These are phyloP conservation scores for Hesperia comma DNA, from an alignment of 2,888 invertebrate genomes.

Conservation along the genomic window DNA sequence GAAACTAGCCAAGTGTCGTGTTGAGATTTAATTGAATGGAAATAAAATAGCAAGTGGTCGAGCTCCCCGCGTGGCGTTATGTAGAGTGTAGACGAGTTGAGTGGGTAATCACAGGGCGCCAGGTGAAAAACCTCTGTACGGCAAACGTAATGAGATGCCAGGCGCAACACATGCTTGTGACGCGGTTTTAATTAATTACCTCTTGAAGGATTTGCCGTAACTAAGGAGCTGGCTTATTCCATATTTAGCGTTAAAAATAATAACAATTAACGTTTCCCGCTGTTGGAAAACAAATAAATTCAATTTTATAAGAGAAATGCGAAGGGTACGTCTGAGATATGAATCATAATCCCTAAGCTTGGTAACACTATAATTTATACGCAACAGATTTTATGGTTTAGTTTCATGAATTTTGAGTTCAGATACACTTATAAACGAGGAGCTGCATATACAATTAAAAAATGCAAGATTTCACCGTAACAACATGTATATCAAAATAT, in stretches of 20 bases:
- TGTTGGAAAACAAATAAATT: background rate
- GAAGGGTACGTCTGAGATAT: too few relatives aligned
- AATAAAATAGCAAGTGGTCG: conserved; percentile 19
- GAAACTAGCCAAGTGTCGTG: background rate
- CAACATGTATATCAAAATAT: too few relatives aligned
- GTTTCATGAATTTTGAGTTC: too few relatives aligned
- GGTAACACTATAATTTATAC: too few relatives aligned
- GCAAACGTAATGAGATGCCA: background rate
- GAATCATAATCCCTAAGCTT: too few relatives aligned
- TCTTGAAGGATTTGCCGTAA: background rate
- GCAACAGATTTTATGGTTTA: too few relatives aligned
- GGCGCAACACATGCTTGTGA: background rate
- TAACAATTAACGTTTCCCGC: background rate
- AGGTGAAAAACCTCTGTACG: background rate
- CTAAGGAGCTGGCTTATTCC: too few relatives aligned
- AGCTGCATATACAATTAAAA: too few relatives aligned
- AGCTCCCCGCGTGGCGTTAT: background rate
- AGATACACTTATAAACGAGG: too few relatives aligned
- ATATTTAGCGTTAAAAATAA: background rate
- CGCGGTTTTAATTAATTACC: background rate
- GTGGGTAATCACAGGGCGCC: background rate
- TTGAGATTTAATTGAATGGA: conserved; percentile 1
- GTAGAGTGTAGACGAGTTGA: background rate
- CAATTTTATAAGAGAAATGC: background rate
- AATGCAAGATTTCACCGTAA: too few relatives aligned